Conservation (phyloP, 2,888 invertebrate genomes). For the Conus canariensis region DNA sequence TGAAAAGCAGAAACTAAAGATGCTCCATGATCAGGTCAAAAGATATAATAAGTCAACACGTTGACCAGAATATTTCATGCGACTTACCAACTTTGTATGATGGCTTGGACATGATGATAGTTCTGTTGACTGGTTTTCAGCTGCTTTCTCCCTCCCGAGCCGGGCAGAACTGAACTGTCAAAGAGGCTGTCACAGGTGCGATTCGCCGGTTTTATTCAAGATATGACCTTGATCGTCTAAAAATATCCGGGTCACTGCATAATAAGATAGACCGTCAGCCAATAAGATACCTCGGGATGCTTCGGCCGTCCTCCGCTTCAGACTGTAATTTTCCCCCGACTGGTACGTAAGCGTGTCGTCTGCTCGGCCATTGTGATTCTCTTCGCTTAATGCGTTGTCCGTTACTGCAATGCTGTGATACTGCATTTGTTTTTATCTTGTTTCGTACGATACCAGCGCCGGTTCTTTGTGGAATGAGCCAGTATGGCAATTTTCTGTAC, state of each 20-base stretch:
- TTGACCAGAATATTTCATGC: neutral
- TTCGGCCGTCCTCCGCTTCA: neutral
- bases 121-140: neutral
- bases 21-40: neutral
- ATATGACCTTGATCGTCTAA: conserved; percentile 27
- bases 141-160: neutral
- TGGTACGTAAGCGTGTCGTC: neutral
- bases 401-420: too few species aligned
- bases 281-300: conserved; percentile 2
- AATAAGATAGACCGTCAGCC: neutral
- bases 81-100: conserved; percentile 50
- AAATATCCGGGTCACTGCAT: neutral
- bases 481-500: too few species aligned
- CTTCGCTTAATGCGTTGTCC: too few species aligned
- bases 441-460: neutral
- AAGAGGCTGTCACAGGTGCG: conserved; percentile 6
- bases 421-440: neutral
- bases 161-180: neutral
- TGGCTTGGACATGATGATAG: conserved; percentile 47
- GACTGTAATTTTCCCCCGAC: neutral
- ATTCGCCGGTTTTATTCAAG: conserved; percentile 31
- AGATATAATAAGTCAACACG: neutral
- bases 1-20: neutral
- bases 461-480: neutral
- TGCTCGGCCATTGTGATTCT: neutral